Percentiles rank a stretch among this genome's conserved stretches.
These are phyloP conservation scores for Benthosema pterotum DNA, from an alignment of 2,797 vertebrate species.

Conservation along the genomic window DNA sequence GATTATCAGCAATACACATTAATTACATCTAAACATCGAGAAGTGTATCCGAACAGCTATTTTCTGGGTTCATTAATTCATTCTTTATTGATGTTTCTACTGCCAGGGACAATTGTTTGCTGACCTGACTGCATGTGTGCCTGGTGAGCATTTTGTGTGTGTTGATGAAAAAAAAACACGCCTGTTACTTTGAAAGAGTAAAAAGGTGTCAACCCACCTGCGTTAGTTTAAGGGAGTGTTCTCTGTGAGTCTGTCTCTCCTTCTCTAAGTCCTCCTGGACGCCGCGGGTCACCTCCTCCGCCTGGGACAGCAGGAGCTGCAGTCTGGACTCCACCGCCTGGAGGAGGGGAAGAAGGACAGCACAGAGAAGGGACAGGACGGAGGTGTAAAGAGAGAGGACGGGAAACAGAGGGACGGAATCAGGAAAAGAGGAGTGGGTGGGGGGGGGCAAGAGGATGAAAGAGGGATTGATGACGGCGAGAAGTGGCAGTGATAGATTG, in stretches of 20 bases:
- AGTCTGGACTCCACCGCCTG: conserved; percentile 74
- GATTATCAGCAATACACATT: too few relatives aligned
- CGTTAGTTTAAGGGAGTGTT: conserved; percentile 79
- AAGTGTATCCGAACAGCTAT: too few relatives aligned
- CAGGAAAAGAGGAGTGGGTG: neutral
- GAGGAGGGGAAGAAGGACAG: conserved; percentile 7
- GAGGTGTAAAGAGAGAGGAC: neutral
- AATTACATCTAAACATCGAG: too few relatives aligned
- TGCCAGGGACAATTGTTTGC: too few relatives aligned
- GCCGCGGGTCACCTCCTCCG: conserved; percentile 79
- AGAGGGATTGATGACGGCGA: neutral
- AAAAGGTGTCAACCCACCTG: conserved; percentile 52
- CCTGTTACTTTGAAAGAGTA: too few relatives aligned
- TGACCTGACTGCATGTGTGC: too few relatives aligned
- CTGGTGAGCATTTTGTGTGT: too few relatives aligned
- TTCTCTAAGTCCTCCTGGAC: conserved; percentile 85
- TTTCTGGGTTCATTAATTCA: too few relatives aligned
- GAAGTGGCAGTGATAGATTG: neutral
- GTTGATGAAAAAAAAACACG: too few relatives aligned
- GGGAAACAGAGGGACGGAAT: conserved; percentile 9
- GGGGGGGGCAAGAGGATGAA: neutral
- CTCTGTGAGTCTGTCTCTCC: conserved; percentile 83
- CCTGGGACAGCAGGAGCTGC: conserved; percentile 80
- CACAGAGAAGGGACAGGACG: neutral
- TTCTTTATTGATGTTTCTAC: too few relatives aligned